Evolutionary conservation across 2,113 vertebrate genomes (phyloP).

Genomic region (Calidris pygmaea): DNA sequence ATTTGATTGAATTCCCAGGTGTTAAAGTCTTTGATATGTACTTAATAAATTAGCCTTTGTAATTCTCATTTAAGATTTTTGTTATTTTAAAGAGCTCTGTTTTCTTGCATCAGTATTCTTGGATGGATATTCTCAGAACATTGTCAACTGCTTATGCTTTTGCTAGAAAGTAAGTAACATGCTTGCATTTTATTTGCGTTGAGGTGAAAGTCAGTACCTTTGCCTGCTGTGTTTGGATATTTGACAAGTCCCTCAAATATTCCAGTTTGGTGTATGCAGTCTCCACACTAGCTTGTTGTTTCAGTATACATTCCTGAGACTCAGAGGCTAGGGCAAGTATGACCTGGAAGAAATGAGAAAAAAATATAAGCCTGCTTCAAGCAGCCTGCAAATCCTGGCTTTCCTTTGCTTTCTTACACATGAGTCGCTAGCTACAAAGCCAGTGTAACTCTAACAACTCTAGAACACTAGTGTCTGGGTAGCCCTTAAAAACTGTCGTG

Average conservation of each 20-base stretch:
- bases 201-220: conserved; percentile 73
- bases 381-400: neutral
- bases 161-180: neutral
- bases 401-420: neutral
- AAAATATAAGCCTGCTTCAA: neutral
- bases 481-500: neutral
- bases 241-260: conserved; percentile 71
- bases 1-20: neutral
- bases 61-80: neutral
- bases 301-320: conserved; percentile 69
- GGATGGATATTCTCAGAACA: neutral
- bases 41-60: neutral
- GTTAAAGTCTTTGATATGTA: neutral
- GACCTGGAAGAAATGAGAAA: conserved; percentile 63
- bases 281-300: conserved; percentile 74
- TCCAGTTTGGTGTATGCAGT: conserved; percentile 71
- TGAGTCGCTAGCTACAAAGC: neutral
- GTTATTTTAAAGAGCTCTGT: neutral
- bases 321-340: conserved; percentile 65
- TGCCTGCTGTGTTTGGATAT: conserved; percentile 72
- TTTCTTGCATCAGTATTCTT: neutral
- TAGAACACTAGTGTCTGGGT: neutral
- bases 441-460: neutral
- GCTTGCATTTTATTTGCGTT: neutral
- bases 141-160: neutral